Percentiles rank a stretch among this genome's conserved stretches.
Conservation (phyloP, 2,797 vertebrate genomes). For the Vireo griseus region DNA sequence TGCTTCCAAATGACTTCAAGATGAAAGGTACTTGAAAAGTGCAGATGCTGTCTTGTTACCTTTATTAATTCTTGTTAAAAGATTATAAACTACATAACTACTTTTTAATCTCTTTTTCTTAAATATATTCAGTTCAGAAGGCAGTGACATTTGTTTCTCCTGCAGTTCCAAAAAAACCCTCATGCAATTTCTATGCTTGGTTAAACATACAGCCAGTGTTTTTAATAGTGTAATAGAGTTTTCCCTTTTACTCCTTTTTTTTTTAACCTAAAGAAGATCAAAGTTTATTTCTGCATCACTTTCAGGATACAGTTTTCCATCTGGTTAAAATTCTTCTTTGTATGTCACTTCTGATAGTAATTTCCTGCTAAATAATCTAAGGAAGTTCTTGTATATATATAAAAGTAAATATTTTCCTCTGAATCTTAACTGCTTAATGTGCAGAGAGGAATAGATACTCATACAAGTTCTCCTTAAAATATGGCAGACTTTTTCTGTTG, state of each 20-base stretch:
- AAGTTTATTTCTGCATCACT: neutral
- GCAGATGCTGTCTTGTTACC: neutral
- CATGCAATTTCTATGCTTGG: neutral
- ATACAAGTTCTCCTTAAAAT: neutral
- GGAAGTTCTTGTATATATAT: neutral
- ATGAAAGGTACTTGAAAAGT: neutral
- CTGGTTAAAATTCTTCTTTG: neutral
- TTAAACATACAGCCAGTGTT: neutral
- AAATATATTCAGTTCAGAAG: neutral
- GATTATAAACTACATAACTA: neutral
- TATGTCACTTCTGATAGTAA: neutral
- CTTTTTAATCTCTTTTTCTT: neutral
- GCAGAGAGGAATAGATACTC: neutral
- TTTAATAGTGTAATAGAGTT: neutral
- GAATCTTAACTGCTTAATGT: neutral
- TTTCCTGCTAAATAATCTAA: neutral
- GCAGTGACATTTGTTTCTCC: fast-evolving
- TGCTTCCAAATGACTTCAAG: neutral
- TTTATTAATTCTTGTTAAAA: neutral
- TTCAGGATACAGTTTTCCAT: neutral
- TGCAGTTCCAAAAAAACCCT: neutral
- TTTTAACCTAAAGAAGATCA: neutral
- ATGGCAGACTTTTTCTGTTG: neutral
- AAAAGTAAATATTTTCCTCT: neutral
- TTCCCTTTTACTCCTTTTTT: neutral